phyloP scores from a whole-genome alignment of 2,113 vertebrate species.

The Rhizomys pruinosus region DNA sequence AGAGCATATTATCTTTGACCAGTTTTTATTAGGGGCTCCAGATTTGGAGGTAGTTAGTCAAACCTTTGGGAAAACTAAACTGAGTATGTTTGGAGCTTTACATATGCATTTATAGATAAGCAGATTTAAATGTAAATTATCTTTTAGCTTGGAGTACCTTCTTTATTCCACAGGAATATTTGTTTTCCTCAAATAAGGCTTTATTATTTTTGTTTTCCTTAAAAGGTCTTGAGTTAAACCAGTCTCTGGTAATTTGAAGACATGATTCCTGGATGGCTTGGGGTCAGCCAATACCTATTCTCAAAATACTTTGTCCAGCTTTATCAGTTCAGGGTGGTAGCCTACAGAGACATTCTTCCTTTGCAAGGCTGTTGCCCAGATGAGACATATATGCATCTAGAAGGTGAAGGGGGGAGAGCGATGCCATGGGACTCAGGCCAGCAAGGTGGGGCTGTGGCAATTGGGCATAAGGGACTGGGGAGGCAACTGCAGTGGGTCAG shows the following conservation, averaged over 20 bases:
- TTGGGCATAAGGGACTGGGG: background rate
- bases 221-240: background rate
- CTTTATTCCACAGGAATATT: background rate
- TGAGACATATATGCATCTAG: background rate
- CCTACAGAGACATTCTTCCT: background rate
- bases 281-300: background rate
- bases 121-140: background rate
- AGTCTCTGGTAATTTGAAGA: constrained; percentile 31
- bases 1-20: background rate
- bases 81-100: constrained; percentile 17
- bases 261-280: background rate
- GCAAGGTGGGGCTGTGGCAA: background rate
- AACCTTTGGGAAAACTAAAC: background rate
- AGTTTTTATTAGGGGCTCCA: background rate
- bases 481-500: background rate
- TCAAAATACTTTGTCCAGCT: background rate
- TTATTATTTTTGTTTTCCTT: constrained; percentile 40
- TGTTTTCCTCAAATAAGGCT: constrained; percentile 4
- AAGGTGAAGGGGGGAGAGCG: background rate
- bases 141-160: background rate
- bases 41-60: background rate
- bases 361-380: background rate
- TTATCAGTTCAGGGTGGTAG: background rate
- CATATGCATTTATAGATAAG: background rate
- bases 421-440: background rate